Conservation (phyloP, 2,888 invertebrate species). For the Epirrita christyi region DNA sequence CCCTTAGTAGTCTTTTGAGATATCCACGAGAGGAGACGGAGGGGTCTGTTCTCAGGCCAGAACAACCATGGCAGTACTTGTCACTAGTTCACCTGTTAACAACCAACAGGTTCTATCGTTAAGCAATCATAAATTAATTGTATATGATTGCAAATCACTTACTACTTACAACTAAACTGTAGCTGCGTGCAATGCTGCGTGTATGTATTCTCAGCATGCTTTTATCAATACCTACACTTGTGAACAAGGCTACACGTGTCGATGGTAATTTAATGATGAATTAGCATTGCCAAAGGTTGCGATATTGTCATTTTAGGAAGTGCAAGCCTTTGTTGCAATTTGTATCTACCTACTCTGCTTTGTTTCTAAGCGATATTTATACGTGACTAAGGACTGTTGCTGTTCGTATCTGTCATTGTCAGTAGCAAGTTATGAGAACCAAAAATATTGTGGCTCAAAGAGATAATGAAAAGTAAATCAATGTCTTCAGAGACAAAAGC, state of each 20-base stretch:
- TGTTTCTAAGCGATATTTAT: conserved; percentile 5
- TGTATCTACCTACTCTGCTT: neutral
- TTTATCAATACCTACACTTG: conserved; percentile 42
- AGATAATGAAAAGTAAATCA: too few relatives aligned
- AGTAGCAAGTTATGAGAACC: too few relatives aligned
- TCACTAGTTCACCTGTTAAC: too few relatives aligned
- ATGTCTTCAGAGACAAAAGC: too few relatives aligned
- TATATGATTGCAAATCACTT: neutral
- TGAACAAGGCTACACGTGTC: conserved; percentile 77
- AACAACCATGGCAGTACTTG: too few relatives aligned
- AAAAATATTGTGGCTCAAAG: too few relatives aligned
- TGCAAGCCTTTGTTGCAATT: conserved; percentile 9
- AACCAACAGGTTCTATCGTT: too few relatives aligned
- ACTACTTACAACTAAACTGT: conserved; percentile 3
- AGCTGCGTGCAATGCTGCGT: conserved; percentile 15
- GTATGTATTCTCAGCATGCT: conserved; percentile 40
- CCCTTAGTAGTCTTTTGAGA: too few relatives aligned
- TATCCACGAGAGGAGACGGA: too few relatives aligned
- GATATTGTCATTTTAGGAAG: conserved; percentile 42
- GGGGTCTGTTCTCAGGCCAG: too few relatives aligned
- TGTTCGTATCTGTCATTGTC: too few relatives aligned
- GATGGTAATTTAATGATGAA: conserved; percentile 41
- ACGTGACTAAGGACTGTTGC: neutral
- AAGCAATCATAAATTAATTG: neutral
- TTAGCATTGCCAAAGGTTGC: conserved; percentile 51